phyloP scores from a whole-genome alignment of 1,140 invertebrate genomes.

The Ericerus pela region DNA sequence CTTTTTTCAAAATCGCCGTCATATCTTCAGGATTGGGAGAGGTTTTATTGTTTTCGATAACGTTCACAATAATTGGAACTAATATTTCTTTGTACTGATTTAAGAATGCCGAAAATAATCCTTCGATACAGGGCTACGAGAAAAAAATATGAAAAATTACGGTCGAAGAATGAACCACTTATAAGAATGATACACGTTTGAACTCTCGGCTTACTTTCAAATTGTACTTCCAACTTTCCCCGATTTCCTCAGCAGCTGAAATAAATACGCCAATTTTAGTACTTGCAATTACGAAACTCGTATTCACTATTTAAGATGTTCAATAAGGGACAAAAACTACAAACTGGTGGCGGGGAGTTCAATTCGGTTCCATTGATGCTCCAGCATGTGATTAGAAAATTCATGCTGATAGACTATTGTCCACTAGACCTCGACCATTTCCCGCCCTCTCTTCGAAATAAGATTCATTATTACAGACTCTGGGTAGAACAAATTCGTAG shows the following conservation, averaged over 20 bases:
- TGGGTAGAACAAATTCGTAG: too few relatives aligned
- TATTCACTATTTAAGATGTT: too few relatives aligned
- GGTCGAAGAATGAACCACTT: neutral
- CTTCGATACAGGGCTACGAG: conserved; percentile 69
- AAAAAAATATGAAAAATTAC: conserved; percentile 17
- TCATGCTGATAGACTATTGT: too few relatives aligned
- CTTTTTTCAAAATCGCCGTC: conserved; percentile 64
- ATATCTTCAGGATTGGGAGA: conserved; percentile 52
- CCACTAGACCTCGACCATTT: too few relatives aligned
- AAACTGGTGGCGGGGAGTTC: too few relatives aligned
- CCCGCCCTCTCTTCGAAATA: too few relatives aligned
- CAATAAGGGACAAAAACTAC: too few relatives aligned
- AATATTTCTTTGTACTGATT: conserved; percentile 57
- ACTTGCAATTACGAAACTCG: too few relatives aligned
- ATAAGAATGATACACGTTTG: neutral
- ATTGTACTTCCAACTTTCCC: conserved; percentile 84
- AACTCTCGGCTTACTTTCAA: conserved; percentile 46
- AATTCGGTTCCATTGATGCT: too few relatives aligned
- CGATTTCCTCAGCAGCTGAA: conserved; percentile 61
- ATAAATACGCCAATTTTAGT: too few relatives aligned
- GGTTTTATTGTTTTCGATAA: conserved; percentile 45
- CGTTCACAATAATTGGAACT: conserved; percentile 54
- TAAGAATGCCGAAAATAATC: conserved; percentile 67
- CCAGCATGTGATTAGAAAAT: too few relatives aligned
- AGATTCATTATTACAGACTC: too few relatives aligned